These are phyloP conservation scores for Sinohyriopsis cumingii DNA, from an alignment of 2,888 invertebrate genomes.

Conservation along the genomic window DNA sequence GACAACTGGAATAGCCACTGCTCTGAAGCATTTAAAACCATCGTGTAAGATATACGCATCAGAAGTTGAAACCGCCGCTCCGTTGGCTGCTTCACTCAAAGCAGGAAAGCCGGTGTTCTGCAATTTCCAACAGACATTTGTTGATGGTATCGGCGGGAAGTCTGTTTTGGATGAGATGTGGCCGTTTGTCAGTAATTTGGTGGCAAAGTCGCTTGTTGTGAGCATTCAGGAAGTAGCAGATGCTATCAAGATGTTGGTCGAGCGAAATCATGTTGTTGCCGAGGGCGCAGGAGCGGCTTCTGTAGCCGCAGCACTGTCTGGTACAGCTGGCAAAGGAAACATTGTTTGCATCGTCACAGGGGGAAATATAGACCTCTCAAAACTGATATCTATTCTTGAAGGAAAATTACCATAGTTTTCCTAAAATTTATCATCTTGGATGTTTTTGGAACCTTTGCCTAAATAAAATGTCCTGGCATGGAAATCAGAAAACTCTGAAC, in stretches of 20 bases:
- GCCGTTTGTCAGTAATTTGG: conserved; percentile 52
- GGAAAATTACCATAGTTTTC: conserved; percentile 32
- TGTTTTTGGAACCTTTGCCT: too few relatives aligned
- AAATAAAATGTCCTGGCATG: too few relatives aligned
- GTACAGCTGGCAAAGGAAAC: conserved; percentile 52
- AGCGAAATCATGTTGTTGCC: conserved; percentile 62
- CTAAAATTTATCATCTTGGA: too few relatives aligned
- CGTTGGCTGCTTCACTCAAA: conserved; percentile 52
- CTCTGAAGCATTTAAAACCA: conserved; percentile 56
- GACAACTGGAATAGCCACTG: conserved; percentile 62
- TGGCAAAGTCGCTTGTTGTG: conserved; percentile 59
- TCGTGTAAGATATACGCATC: conserved; percentile 58
- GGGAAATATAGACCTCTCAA: conserved; percentile 64
- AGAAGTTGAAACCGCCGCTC: conserved; percentile 66
- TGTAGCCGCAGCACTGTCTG: conserved; percentile 60
- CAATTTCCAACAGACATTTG: conserved; percentile 59
- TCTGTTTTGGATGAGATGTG: conserved; percentile 63
- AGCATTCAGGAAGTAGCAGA: conserved; percentile 55
- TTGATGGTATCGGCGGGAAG: conserved; percentile 67
- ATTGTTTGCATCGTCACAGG: conserved; percentile 68
- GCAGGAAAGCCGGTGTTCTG: conserved; percentile 49
- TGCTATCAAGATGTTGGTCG: conserved; percentile 58
- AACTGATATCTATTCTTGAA: conserved; percentile 48
- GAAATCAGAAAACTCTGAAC: too few relatives aligned
- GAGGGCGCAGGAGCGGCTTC: conserved; percentile 68